Base-by-base conservation (phyloP, 2,113 vertebrate genomes). In the Clarias batrachus region DNA sequence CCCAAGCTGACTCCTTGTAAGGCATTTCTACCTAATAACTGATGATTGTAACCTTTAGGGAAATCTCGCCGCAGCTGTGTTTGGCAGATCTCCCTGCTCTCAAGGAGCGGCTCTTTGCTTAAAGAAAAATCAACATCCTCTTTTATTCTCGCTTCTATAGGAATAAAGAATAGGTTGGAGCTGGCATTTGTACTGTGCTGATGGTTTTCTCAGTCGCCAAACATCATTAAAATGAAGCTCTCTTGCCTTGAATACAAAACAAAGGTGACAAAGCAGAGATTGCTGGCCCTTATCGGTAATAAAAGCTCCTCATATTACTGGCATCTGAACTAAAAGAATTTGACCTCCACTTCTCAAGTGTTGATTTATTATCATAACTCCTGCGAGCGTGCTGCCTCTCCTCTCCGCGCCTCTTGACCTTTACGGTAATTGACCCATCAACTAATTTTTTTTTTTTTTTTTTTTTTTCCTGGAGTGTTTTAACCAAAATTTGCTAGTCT, bases 1-100 rank as follows among this genome's bases (percentile, higher is more conserved):
- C 63, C 78, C 66, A 81, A 66, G 84, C 86, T 54, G 84, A 89
- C 86, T 90, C 83, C 80, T 88, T 87, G 92, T 92, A 94, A 91
- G 93, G 93, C 89, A 87, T 95, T 96, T 95, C 93, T 94, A 91
- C 93, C 94, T 96, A 95, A 95, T 95, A 96, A 96, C 94, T 94
- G 94, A 96, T 96, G 95, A 96, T 95, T 94, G 95, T 95, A 96
- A 96, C 95, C 95, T 96, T 96, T 95, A 95, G 95, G 94, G 94
- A 95, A 96, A 96, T 96, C 93, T 96, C 90, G 91, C 92, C 93
- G 91, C 91, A 90, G 93, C 92, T 91, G 90, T 92, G 93, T 93
- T 94, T 82, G 94, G 94, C 94, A 94, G 95, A 96, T 96, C 94
- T 92, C 94, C 93, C 94, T 96, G 92, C 94, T 87, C 93, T 94